Conservation (phyloP, 1,140 invertebrate genomes). For the Drosophila littoralis region DNA sequence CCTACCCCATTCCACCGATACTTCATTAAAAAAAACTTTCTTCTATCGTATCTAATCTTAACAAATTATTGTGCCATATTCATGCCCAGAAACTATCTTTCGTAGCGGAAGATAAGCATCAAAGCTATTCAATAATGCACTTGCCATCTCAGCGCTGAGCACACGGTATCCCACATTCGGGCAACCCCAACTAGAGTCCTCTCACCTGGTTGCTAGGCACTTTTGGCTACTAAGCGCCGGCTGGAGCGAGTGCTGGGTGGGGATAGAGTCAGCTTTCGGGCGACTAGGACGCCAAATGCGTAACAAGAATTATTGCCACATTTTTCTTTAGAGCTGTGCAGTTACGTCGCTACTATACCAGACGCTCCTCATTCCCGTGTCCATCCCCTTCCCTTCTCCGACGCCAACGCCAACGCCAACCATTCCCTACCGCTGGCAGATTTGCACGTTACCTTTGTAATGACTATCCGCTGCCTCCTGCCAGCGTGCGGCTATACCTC, state of each 20-base stretch:
- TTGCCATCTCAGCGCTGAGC: no score
- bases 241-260: no score
- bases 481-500: background rate
- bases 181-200: background rate
- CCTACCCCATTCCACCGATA: no score
- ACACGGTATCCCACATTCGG: background rate
- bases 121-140: no score
- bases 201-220: slow-evolving; percentile 22
- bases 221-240: slow-evolving; percentile 26
- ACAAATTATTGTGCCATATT: no score
- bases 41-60: no score
- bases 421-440: slow-evolving; percentile 23
- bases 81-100: no score
- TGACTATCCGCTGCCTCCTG: slow-evolving; percentile 43
- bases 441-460: slow-evolving; percentile 63
- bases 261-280: background rate
- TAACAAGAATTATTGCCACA: slow-evolving; percentile 73
- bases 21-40: no score
- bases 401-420: background rate
- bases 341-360: background rate
- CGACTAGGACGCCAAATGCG: slow-evolving; percentile 51
- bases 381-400: background rate
- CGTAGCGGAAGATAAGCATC: no score
- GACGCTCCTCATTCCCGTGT: background rate
- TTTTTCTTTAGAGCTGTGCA: slow-evolving; percentile 35